Percentiles rank a stretch among this genome's conserved stretches.
These are phyloP conservation scores for Perizoma flavofasciatum DNA, from an alignment of 2,888 invertebrate genomes.

Conservation along the genomic window DNA sequence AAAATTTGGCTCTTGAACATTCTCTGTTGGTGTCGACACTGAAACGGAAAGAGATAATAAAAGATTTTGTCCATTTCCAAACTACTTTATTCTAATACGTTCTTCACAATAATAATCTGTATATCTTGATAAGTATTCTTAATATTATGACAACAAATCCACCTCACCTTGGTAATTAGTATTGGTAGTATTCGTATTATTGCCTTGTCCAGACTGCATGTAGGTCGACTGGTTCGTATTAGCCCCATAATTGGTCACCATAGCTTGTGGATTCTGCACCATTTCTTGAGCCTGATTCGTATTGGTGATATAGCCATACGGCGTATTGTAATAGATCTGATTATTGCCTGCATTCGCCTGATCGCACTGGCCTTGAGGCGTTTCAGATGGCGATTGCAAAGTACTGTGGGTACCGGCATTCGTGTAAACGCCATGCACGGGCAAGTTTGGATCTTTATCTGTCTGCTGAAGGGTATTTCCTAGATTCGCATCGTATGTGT, in stretches of 20 bases:
- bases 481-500: slow-evolving; percentile 49
- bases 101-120: slow-evolving; percentile 28
- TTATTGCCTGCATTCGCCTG: slow-evolving; percentile 43
- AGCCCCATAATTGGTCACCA: slow-evolving; percentile 63
- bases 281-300: slow-evolving; percentile 58
- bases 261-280: slow-evolving; percentile 47
- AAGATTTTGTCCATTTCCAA: slow-evolving; percentile 31
- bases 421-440: slow-evolving; percentile 69
- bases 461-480: slow-evolving; percentile 49
- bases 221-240: slow-evolving; percentile 69
- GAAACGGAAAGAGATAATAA: slow-evolving; percentile 57
- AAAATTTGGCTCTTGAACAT: slow-evolving; percentile 49
- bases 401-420: slow-evolving; percentile 75
- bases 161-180: slow-evolving; percentile 70
- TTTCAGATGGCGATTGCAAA: slow-evolving; percentile 75
- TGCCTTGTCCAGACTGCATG: slow-evolving; percentile 65
- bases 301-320: slow-evolving; percentile 75
- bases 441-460: slow-evolving; percentile 57
- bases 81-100: slow-evolving; percentile 36
- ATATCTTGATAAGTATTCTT: slow-evolving; percentile 24
- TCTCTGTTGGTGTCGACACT: slow-evolving; percentile 68
- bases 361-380: slow-evolving; percentile 48
- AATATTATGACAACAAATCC: slow-evolving; percentile 44
- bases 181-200: slow-evolving; percentile 62
- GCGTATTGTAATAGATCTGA: slow-evolving; percentile 73